Evolutionary conservation across 1,140 invertebrate species (phyloP), one percentile per base, ranked within the genome.

Genomic region (Danaus plexippus): DNA sequence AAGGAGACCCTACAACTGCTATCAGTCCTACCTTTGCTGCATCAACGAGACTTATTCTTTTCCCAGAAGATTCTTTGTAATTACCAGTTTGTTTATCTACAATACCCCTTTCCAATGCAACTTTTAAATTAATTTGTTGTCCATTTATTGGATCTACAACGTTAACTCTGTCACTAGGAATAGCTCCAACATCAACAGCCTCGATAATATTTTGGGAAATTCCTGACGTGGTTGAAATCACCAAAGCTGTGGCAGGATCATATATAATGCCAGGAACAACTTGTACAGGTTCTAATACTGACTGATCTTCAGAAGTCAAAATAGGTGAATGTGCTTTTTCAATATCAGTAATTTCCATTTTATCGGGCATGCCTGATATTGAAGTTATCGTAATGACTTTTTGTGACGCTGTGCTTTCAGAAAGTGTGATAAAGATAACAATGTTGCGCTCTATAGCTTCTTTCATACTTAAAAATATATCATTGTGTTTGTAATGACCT

Each of bases 31-130:
- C 86, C 80, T 92, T 94, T 6, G 92, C 90, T 5, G 95, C 95
- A 63, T 95, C 93, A 15, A 89, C 85, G n/a, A 96, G 79, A 42
- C 89, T 90, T 49, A 95, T 89, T 66, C 89, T 92, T 49, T 90
- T 88, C 15, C 92, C 92, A 7, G 88, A 82, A 46, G 88, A 87
- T 64, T 93, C 90, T 58, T 88, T 90, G 65, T 95, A 94, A 52
- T 92, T 89, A 12, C 92, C 92, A 0, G 93, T 93, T 50, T 91
- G 88, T 61, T 91, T 88, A 83, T 96, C 90, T 15, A 97, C 87
- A 51, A 96, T 92, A 52, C 93, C 92, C 59, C 90, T 91, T 40
- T 90, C 80, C 41, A 96, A 88, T 1, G 96, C 96, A 75, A 96
- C 92, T 40, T 91, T 89, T 32, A 97, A 86, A 40, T 90, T 89